Percentiles rank a stretch among this genome's conserved stretches.
These are phyloP conservation scores for Cotesia vestalis DNA, from an alignment of 1,140 invertebrate genomes.

Conservation along the genomic window DNA sequence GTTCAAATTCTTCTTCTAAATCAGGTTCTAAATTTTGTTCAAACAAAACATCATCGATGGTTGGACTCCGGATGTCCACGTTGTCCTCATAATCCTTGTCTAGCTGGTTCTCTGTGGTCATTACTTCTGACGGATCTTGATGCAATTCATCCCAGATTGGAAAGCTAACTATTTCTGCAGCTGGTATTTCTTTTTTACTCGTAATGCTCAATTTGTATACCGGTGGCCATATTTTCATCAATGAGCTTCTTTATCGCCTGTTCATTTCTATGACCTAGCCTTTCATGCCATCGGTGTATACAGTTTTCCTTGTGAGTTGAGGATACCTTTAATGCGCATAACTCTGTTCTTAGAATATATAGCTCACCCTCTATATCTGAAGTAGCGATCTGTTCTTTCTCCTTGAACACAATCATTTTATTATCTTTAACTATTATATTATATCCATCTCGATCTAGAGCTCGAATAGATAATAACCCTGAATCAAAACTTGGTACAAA, in stretches of 20 bases:
- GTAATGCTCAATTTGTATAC: not conserved
- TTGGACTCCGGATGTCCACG: too few species aligned
- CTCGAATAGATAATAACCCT: constrained; percentile 17
- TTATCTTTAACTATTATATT: not conserved
- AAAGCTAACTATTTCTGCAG: too few species aligned
- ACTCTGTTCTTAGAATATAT: constrained; percentile 24
- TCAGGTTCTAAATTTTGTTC: too few species aligned
- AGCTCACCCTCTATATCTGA: not conserved
- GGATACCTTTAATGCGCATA: not conserved
- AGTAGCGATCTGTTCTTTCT: constrained; percentile 8
- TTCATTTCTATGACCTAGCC: not conserved
- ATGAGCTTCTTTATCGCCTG: not conserved
- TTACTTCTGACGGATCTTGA: too few species aligned
- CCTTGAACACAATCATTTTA: not conserved
- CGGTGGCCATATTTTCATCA: not conserved
- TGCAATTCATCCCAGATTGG: too few species aligned
- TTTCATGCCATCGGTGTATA: not conserved
- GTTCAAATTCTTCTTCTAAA: too few species aligned
- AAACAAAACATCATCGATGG: too few species aligned
- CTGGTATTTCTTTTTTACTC: not conserved
- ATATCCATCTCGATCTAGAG: constrained; percentile 5
- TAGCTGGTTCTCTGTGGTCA: too few species aligned
- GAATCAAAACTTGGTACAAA: constrained; percentile 27
- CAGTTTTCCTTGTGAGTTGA: not conserved
- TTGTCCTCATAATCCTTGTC: too few species aligned